Percentiles rank a stretch among this genome's conserved stretches.
Evolutionary conservation across 2,113 vertebrate species (phyloP).

Genomic region (Xenus cinereus): DNA sequence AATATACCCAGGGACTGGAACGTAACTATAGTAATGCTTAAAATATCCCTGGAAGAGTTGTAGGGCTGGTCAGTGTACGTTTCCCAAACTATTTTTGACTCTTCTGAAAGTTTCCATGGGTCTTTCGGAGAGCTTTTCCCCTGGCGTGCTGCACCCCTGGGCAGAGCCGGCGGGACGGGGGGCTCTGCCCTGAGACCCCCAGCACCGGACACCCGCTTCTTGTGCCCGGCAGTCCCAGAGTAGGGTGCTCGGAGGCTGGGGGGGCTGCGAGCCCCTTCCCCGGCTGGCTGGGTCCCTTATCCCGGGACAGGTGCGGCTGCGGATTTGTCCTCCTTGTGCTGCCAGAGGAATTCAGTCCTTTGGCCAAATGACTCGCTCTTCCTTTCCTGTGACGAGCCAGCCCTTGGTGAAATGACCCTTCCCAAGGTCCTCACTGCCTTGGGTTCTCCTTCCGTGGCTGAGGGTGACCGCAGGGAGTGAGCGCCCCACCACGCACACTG

Average conservation of each 20-base stretch:
- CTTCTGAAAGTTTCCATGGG: neutral
- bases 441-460: neutral
- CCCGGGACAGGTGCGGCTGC: neutral
- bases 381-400: neutral
- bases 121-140: neutral
- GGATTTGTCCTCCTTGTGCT: neutral
- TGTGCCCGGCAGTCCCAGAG: accelerated
- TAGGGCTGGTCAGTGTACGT: neutral
- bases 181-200: neutral
- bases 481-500: too few relatives aligned
- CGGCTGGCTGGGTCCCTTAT: neutral
- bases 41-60: neutral
- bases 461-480: neutral
- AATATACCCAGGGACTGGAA: neutral
- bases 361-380: neutral
- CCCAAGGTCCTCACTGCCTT: accelerated
- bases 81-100: neutral
- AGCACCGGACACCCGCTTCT: accelerated
- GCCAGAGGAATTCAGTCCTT: neutral
- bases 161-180: neutral
- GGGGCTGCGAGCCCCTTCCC: neutral
- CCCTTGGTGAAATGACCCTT: neutral
- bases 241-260: neutral
- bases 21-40: neutral
- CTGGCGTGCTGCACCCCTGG: accelerated